Evolutionary conservation across 2,113 vertebrate species (phyloP), one percentile per base, ranked within the genome.

Genomic region (Pristiophorus japonicus): DNA sequence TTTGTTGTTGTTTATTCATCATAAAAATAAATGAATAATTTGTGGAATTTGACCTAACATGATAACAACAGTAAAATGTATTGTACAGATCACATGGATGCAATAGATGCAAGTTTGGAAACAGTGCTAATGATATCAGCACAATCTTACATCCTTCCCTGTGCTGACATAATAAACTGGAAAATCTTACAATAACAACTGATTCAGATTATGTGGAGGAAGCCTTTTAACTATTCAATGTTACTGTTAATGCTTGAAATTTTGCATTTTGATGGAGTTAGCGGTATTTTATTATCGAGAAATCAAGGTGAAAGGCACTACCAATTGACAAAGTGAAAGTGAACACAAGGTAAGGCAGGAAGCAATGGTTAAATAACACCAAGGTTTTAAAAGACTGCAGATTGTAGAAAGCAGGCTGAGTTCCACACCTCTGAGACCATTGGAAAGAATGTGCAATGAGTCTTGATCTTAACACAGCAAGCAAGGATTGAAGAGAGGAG

Each of bases 11-110:
- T 59, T 88, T 34, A 55, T 55, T 59, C 51, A 88, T 90, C 51
- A 34, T 87, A 90, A 59, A 81, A 87, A 51, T 87, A 87, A 51
- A 90, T 12, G 85, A 90, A 90, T 55, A 59, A 34, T 90, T 59
- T 90, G 27, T 47, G 4, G 81, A 3, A 51, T 2, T 24, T 59
- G 11, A 55, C 16, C 20, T 27, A 24, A 27, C 34, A 81, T 81
- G 38, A 20, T 20, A 59, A 59, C 59, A 59, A 14, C 47, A 90
- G 27, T 59, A 34, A 14, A 16, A 51, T 87, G 11, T 55, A 51
- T 30, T 55, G 11, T 90, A 30, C 55, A 16, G 30, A 90, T 27
- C 34, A 90, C 27, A 90, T 59, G 87, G 16, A 85, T 47, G 81
- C 20, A 24, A 85, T 47, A 85, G 42, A 8, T 85, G 5, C 18